These are phyloP conservation scores for Brachionus asplanchnoidis DNA, from an alignment of 1,140 invertebrate genomes.

Conservation along the genomic window DNA sequence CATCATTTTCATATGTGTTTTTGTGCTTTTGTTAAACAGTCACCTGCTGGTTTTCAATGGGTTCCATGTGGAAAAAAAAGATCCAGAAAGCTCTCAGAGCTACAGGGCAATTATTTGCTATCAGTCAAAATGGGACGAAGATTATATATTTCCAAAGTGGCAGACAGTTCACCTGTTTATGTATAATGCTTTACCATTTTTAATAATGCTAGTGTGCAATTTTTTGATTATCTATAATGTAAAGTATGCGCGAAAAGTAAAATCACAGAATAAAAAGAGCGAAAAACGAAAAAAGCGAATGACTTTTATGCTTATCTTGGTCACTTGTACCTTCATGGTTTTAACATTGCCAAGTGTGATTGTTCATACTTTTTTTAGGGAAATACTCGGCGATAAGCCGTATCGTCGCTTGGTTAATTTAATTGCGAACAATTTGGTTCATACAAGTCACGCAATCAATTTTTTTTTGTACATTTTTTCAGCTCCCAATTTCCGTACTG, in stretches of 20 bases:
- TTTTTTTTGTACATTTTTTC: conserved; percentile 42
- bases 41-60: conserved; percentile 33
- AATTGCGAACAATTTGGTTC: conserved; percentile 30
- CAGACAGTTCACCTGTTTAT: conserved; percentile 37
- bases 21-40: not conserved
- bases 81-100: not conserved
- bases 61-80: not conserved
- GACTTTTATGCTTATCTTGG: conserved; percentile 32
- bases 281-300: not conserved
- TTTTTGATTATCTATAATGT: conserved; percentile 36
- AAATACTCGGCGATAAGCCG: not conserved
- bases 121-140: not conserved
- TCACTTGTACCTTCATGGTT: conserved; percentile 31
- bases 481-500: conserved; percentile 28
- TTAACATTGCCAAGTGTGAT: conserved; percentile 41
- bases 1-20: not conserved
- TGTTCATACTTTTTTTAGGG: conserved; percentile 31
- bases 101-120: conserved; percentile 5
- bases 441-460: conserved; percentile 40
- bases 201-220: conserved; percentile 36
- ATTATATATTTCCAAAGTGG: conserved; percentile 41
- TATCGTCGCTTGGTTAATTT: conserved; percentile 26
- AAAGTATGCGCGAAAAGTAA: not conserved
- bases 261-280: not conserved
- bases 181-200: conserved; percentile 32